phyloP scores from a whole-genome alignment of 2,797 vertebrate genomes.

The Bovichtus variegatus region DNA sequence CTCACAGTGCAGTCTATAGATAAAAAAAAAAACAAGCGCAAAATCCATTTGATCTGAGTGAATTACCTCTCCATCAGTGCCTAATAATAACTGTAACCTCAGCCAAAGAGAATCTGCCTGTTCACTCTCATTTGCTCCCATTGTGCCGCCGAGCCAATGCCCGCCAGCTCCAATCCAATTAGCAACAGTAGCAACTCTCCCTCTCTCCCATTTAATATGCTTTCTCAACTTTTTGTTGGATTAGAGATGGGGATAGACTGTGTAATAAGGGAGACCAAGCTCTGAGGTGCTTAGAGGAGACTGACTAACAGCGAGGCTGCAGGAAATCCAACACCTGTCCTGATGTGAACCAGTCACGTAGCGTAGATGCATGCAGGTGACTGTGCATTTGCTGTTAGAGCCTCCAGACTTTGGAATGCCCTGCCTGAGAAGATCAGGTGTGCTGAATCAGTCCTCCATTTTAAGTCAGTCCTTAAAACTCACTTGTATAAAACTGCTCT shows the following conservation, averaged over 20 bases:
- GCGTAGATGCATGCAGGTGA: neutral
- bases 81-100: conserved; percentile 62
- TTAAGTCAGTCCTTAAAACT: neutral
- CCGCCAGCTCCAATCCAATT: conserved; percentile 70
- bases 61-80: conserved; percentile 55
- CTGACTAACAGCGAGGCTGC: conserved; percentile 3
- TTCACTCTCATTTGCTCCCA: conserved; percentile 49
- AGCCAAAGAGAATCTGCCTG: conserved; percentile 53
- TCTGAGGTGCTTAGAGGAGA: conserved; percentile 33
- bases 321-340: conserved; percentile 24
- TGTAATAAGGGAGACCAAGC: conserved; percentile 48
- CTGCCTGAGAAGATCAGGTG: neutral
- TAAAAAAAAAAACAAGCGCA: conserved; percentile 28
- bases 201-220: conserved; percentile 67
- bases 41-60: conserved; percentile 58
- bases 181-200: conserved; percentile 58
- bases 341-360: conserved; percentile 12
- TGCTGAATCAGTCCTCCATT: neutral
- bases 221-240: conserved; percentile 70
- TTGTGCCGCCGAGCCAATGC: conserved; percentile 51
- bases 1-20: conserved; percentile 25
- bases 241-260: conserved; percentile 53
- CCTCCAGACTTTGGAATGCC: neutral
- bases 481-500: neutral
- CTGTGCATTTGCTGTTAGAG: neutral